Percentiles rank a stretch among this genome's conserved stretches.
phyloP scores from a whole-genome alignment of 1,140 invertebrate genomes.

The Brachionus koreanus region DNA sequence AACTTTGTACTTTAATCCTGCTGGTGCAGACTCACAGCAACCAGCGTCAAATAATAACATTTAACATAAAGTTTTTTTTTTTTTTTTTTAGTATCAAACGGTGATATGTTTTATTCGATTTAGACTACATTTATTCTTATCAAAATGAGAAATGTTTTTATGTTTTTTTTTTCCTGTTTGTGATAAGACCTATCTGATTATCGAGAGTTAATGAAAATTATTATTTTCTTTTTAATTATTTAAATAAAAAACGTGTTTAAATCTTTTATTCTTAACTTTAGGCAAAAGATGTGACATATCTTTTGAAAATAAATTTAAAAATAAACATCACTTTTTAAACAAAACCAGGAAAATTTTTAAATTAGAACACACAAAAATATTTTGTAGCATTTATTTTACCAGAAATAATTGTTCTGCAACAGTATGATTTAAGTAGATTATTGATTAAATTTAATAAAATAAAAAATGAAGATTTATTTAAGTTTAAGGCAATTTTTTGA shows the following conservation, averaged over 20 bases:
- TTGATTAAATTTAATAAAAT: too few relatives aligned
- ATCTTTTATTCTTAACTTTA: background rate
- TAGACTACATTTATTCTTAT: background rate
- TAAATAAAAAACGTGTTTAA: background rate
- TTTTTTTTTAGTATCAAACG: constrained; percentile 10
- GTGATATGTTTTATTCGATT: background rate
- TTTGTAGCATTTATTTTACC: too few relatives aligned
- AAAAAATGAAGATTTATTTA: too few relatives aligned
- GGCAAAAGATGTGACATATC: background rate
- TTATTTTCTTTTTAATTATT: background rate
- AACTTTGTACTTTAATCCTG: background rate
- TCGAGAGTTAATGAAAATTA: background rate
- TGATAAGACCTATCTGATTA: background rate
- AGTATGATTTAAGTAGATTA: too few relatives aligned
- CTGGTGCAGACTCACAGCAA: background rate
- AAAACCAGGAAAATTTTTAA: too few relatives aligned
- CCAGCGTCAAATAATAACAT: background rate
- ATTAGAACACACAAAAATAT: too few relatives aligned
- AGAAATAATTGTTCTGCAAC: too few relatives aligned
- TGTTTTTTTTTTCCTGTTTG: background rate
- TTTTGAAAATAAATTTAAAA: background rate
- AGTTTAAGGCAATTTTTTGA: too few relatives aligned
- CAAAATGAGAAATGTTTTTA: background rate
- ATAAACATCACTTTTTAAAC: too few relatives aligned
- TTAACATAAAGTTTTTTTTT: background rate